phyloP scores from a whole-genome alignment of 2,888 invertebrate species.

The Ochlodes sylvanus region DNA sequence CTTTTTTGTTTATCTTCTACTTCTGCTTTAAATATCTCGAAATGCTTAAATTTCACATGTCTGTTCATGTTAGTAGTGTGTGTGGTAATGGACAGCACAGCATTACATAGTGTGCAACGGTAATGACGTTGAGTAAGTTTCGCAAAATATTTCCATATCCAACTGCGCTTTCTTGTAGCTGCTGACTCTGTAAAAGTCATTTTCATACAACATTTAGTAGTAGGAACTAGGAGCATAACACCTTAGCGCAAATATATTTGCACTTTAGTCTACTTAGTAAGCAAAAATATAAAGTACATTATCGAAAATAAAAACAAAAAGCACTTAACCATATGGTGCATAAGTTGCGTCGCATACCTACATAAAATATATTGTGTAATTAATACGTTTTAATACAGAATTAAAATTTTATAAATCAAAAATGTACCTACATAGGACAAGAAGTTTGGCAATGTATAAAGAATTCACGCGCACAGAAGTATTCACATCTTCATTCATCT shows the following conservation, averaged over 20 bases:
- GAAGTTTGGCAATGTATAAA: too few species aligned
- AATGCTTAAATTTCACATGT: not conserved
- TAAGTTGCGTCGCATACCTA: too few species aligned
- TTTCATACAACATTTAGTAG: not conserved
- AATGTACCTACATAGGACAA: too few species aligned
- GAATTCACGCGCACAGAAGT: too few species aligned
- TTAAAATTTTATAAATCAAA: too few species aligned
- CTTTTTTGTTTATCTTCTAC: not conserved
- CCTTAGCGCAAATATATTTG: not conserved
- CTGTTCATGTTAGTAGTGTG: slow-evolving; percentile 78
- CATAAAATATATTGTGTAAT: too few species aligned
- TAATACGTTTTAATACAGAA: too few species aligned
- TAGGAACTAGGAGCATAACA: not conserved
- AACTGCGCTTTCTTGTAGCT: slow-evolving; percentile 66
- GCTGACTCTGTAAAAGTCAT: slow-evolving; percentile 50
- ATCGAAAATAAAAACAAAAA: too few species aligned
- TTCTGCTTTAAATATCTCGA: not conserved
- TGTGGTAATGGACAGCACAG: slow-evolving; percentile 75
- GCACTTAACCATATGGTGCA: too few species aligned
- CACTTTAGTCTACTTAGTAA: too few species aligned
- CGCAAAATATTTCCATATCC: slow-evolving; percentile 80
- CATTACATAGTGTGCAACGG: slow-evolving; percentile 71
- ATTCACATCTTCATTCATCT: too few species aligned
- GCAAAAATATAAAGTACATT: not conserved
- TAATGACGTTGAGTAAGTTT: slow-evolving; percentile 71